phyloP scores from a whole-genome alignment of 2,888 invertebrate genomes.

The Isoperla grammatica region DNA sequence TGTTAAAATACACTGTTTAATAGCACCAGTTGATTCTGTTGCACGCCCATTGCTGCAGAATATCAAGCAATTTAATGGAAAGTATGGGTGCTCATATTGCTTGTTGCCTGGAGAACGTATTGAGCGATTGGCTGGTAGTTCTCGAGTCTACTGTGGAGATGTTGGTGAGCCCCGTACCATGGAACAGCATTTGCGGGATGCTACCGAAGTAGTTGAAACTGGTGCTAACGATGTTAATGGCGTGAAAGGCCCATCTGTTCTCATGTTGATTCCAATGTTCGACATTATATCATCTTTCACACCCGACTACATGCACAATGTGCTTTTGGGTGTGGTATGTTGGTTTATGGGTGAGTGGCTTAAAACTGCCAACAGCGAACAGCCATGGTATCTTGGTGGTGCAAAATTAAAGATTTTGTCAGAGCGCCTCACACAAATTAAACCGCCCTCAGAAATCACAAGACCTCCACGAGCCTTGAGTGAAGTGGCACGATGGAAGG shows the following conservation, averaged over 20 bases:
- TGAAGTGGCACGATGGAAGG: slow-evolving; percentile 3
- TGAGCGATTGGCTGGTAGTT: background rate
- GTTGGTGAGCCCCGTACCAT: background rate
- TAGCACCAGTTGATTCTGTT: slow-evolving; percentile 8
- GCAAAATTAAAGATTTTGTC: background rate
- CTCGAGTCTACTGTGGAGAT: slow-evolving; percentile 5
- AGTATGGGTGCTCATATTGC: slow-evolving; percentile 3
- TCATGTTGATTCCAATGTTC: background rate
- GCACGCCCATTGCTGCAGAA: slow-evolving; percentile 1
- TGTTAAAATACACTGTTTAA: background rate
- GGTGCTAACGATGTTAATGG: background rate
- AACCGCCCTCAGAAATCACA: background rate
- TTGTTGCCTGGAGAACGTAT: background rate
- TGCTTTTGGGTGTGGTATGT: background rate
- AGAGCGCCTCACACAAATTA: background rate
- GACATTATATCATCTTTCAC: background rate
- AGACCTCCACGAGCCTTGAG: slow-evolving; percentile 1
- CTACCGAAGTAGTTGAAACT: no score
- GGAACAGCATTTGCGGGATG: background rate
- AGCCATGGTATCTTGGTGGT: background rate
- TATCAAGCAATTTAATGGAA: slow-evolving; percentile 10
- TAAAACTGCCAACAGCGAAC: background rate
- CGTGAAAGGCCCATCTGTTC: background rate
- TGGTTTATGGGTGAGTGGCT: background rate
- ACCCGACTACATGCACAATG: slow-evolving; percentile 13